Evolutionary conservation across 2,113 vertebrate genomes (phyloP).

Genomic region (Benitochromis conjunctus): DNA sequence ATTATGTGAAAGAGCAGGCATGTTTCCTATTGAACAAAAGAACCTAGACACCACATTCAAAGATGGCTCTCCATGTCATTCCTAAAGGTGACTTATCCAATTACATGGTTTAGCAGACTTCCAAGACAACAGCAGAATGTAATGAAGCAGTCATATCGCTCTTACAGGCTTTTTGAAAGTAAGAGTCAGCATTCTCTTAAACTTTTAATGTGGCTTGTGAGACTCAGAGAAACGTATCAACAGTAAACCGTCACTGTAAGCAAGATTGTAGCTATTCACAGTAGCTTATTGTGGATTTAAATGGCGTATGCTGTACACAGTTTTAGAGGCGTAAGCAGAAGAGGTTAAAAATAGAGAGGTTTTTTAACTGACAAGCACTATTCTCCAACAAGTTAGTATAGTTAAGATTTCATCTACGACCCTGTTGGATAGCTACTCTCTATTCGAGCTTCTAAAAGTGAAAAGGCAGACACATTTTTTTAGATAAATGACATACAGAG

Average conservation of each 20-base stretch:
- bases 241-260: not conserved
- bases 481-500: not conserved
- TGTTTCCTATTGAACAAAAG: not conserved
- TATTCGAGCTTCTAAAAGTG: not conserved
- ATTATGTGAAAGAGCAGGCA: not conserved
- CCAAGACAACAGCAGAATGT: not conserved
- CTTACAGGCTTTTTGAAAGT: not conserved
- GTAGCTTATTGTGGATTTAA: not conserved
- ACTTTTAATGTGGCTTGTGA: not conserved
- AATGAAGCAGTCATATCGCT: not conserved
- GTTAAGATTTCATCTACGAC: not conserved
- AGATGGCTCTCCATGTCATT: not conserved
- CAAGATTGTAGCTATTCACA: accelerated
- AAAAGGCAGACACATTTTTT: not conserved
- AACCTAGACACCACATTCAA: not conserved
- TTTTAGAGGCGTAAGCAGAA: not conserved
- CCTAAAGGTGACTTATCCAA: not conserved
- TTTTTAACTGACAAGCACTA: not conserved
- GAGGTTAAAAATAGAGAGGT: not conserved
- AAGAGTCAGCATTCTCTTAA: not conserved
- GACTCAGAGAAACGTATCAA: not conserved
- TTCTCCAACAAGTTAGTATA: not conserved
- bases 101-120: not conserved
- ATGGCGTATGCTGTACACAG: not conserved
- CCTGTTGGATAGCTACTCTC: not conserved